These are phyloP conservation scores for Stenolophus ochropezus DNA, from an alignment of 2,888 invertebrate genomes.

Conservation along the genomic window DNA sequence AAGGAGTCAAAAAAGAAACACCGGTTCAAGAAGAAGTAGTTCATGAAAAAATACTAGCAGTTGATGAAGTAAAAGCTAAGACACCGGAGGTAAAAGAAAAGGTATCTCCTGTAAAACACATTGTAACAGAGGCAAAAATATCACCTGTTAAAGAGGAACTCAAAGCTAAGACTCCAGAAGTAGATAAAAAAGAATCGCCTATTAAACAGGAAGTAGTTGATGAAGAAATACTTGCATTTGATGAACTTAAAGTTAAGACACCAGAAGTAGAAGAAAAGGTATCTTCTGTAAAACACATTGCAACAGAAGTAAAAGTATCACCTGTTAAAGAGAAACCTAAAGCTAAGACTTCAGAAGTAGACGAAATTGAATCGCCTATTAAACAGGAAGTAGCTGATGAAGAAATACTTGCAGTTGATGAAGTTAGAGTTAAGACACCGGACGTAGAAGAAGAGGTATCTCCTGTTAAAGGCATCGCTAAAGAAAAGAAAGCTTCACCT, in stretches of 20 bases:
- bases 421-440: neutral
- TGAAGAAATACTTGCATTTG: neutral
- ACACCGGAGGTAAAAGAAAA: neutral
- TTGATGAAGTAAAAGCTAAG: neutral
- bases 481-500: too few species aligned
- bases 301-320: neutral
- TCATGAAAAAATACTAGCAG: neutral
- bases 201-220: neutral
- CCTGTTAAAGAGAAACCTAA: neutral
- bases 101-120: neutral
- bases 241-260: neutral
- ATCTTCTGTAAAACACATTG: neutral
- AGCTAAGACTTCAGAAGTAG: neutral
- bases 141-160: neutral
- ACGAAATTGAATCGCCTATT: neutral
- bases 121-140: neutral
- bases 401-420: neutral
- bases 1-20: neutral
- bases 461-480: too few species aligned
- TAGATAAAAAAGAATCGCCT: neutral
- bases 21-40: neutral
- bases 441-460: neutral
- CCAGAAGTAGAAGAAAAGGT: neutral
- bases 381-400: neutral
- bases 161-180: neutral